These are phyloP conservation scores for Emesis furor DNA, from an alignment of 2,888 invertebrate genomes.

Conservation along the genomic window DNA sequence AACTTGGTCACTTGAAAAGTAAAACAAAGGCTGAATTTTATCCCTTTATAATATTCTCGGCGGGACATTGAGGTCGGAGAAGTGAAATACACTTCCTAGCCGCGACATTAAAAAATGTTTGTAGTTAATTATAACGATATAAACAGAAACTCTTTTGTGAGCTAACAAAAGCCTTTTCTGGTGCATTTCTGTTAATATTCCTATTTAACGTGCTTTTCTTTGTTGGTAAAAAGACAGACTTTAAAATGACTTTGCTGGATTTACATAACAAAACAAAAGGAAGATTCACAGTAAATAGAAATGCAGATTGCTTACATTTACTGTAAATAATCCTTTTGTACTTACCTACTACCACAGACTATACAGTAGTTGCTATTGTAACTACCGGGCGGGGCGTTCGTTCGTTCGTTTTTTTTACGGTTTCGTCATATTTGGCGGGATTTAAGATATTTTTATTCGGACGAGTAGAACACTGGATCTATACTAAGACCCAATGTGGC, in stretches of 20 bases:
- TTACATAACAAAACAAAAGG: slow-evolving; percentile 3
- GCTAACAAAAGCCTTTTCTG: slow-evolving; percentile 1
- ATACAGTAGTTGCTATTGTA: too few species aligned
- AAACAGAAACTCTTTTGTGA: slow-evolving; percentile 20
- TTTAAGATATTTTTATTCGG: too few species aligned
- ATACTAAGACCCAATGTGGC: too few species aligned
- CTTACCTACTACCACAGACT: too few species aligned
- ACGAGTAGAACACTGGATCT: too few species aligned
- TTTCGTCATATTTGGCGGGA: too few species aligned
- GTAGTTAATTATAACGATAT: slow-evolving; percentile 22
- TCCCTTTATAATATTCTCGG: slow-evolving; percentile 12
- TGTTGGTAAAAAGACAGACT: neutral
- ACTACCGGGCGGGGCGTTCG: too few species aligned
- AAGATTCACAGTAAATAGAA: neutral
- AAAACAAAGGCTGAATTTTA: slow-evolving; percentile 16
- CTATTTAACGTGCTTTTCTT: slow-evolving; percentile 6
- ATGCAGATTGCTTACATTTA: neutral
- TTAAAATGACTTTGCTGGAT: neutral
- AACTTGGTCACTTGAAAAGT: slow-evolving; percentile 10
- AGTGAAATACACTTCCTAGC: slow-evolving; percentile 12
- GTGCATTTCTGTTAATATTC: slow-evolving; percentile 18
- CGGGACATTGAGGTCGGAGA: slow-evolving; percentile 14
- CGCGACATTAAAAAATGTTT: slow-evolving; percentile 24
- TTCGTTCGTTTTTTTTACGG: too few species aligned
- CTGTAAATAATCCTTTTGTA: neutral